Evolutionary conservation across 2,797 vertebrate genomes (phyloP).

Genomic region (Amblyraja radiata): DNA sequence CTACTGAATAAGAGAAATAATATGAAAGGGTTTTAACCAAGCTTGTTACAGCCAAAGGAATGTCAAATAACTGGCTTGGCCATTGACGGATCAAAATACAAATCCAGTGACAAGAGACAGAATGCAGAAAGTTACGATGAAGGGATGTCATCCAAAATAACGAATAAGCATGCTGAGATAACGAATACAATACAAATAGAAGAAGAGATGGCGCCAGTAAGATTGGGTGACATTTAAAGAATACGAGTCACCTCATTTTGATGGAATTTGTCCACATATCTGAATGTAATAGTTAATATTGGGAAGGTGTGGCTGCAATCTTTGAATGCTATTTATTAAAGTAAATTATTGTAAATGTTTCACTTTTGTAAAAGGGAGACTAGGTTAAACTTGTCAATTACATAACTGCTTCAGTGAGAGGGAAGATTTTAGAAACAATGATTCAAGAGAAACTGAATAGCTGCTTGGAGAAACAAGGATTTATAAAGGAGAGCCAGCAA

Average conservation of each 20-base stretch:
- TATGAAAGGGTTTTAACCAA: background rate
- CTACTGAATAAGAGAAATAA: too few relatives aligned
- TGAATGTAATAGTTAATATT: too few relatives aligned
- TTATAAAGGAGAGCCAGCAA: too few relatives aligned
- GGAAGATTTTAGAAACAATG: too few relatives aligned
- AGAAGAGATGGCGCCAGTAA: background rate
- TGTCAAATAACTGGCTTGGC: background rate
- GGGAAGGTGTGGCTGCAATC: too few relatives aligned
- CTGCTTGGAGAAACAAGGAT: too few relatives aligned
- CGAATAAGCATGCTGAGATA: background rate
- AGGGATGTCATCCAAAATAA: background rate
- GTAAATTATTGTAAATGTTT: too few relatives aligned
- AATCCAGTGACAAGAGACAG: background rate
- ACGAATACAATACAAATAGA: background rate
- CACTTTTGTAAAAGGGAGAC: too few relatives aligned
- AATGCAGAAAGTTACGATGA: background rate
- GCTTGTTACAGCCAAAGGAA: background rate
- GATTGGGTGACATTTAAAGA: background rate
- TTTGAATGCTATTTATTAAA: too few relatives aligned
- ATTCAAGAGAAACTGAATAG: too few relatives aligned
- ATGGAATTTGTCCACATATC: background rate
- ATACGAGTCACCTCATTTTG: background rate
- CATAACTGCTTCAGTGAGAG: too few relatives aligned
- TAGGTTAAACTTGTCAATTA: too few relatives aligned
- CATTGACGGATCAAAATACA: background rate